Conservation (phyloP, 2,113 vertebrate genomes). For the Poeciliopsis retropinna region DNA sequence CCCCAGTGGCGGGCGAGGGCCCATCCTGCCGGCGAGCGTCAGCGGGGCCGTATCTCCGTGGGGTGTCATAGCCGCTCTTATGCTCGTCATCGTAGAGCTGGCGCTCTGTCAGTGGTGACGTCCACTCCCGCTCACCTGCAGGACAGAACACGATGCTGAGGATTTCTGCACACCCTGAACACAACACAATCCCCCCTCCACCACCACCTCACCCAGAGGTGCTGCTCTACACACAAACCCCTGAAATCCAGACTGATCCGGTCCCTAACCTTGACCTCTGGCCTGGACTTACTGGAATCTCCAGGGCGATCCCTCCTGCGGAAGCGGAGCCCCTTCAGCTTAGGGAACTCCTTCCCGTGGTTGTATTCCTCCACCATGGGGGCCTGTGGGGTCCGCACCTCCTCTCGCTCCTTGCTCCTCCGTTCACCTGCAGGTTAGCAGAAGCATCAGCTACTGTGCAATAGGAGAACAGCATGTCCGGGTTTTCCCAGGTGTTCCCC, state of each 20-base stretch:
- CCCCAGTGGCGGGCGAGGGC: conserved; percentile 15
- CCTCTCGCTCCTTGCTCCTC: conserved; percentile 59
- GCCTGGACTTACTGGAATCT: conserved; percentile 69
- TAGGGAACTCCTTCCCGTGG: conserved; percentile 76
- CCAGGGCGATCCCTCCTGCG: conserved; percentile 71
- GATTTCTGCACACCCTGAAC: not conserved
- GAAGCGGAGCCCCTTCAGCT: conserved; percentile 76
- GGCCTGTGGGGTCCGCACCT: conserved; percentile 4
- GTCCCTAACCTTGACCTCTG: not conserved
- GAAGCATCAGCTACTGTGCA: not conserved
- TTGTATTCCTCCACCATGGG: conserved; percentile 76
- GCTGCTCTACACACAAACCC: not conserved
- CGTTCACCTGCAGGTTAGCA: conserved; percentile 45
- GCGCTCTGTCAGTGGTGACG: conserved; percentile 67
- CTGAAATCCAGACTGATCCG: not conserved
- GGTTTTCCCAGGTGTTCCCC: not conserved
- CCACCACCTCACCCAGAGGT: too few relatives aligned
- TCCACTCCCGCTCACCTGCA: conserved; percentile 73
- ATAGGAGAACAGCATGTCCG: not conserved
- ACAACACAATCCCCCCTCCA: not conserved
- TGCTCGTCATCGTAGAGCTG: conserved; percentile 82
- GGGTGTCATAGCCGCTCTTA: conserved; percentile 83
- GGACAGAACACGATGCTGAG: not conserved
- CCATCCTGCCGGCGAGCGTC: conserved; percentile 66
- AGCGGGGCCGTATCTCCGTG: conserved; percentile 77